Conservation (phyloP, 1,140 invertebrate species). For the Nixonia krombeini region DNA sequence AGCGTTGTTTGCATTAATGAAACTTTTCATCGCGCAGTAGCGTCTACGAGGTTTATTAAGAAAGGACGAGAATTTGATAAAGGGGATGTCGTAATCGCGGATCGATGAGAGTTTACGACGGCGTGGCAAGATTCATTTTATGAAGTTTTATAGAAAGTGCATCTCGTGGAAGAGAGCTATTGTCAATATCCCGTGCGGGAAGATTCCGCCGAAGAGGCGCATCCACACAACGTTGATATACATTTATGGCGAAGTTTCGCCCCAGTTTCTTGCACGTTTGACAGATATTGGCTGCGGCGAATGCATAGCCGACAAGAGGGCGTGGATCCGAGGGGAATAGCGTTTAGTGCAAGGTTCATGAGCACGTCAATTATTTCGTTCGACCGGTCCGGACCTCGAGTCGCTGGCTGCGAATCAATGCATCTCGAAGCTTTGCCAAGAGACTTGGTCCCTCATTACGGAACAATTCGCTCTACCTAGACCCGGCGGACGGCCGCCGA, state of each 20-base stretch:
- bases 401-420: slow-evolving; percentile 9
- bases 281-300: slow-evolving; percentile 21
- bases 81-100: too few species aligned
- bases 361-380: slow-evolving; percentile 32
- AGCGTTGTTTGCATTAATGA: too few species aligned
- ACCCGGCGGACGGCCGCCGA: too few species aligned
- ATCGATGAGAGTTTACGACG: too few species aligned
- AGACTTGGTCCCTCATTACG: too few species aligned
- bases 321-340: slow-evolving; percentile 14
- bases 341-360: slow-evolving; percentile 22
- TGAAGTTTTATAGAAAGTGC: slow-evolving; percentile 17
- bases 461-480: too few species aligned
- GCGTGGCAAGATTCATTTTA: slow-evolving; percentile 21
- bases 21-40: too few species aligned
- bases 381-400: slow-evolving; percentile 14
- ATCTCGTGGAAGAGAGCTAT: slow-evolving; percentile 28
- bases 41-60: too few species aligned
- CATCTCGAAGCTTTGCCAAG: slow-evolving; percentile 1
- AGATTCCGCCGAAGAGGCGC: slow-evolving; percentile 1
- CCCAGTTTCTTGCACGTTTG: slow-evolving; percentile 21
- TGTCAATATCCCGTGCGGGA: slow-evolving; percentile 20
- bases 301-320: slow-evolving; percentile 1
- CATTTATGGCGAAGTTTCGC: slow-evolving; percentile 31
- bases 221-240: slow-evolving; percentile 18
- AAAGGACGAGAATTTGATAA: too few species aligned